Percentiles rank a stretch among this genome's conserved stretches.
Conservation (phyloP, 2,113 vertebrate species). For the Eudyptes chrysolophus region DNA sequence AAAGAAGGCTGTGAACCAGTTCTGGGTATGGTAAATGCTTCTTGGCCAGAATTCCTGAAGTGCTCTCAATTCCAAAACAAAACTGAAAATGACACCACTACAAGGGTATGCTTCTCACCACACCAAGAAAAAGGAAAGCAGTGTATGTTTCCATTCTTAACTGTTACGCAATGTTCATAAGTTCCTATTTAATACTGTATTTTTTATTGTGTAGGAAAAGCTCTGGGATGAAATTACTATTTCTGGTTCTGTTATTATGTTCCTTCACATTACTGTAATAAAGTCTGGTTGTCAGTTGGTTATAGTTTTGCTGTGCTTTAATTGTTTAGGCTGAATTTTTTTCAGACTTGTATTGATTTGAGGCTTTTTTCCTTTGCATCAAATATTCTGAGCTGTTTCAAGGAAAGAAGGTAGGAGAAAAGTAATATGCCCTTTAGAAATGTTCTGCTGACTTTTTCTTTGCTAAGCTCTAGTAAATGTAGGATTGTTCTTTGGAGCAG, state of each 20-base stretch:
- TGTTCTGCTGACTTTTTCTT: neutral
- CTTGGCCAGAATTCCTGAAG: constrained; percentile 92
- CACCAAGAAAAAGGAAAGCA: constrained; percentile 80
- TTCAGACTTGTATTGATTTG: neutral
- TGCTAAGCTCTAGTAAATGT: neutral
- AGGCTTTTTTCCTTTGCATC: neutral
- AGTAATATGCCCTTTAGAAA: neutral
- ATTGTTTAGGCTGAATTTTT: neutral
- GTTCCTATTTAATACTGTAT: neutral
- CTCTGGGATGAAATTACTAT: neutral
- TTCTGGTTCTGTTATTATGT: neutral
- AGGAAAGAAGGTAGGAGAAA: neutral
- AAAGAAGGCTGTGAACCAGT: constrained; percentile 91
- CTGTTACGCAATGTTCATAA: neutral
- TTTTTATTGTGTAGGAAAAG: neutral
- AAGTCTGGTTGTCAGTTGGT: neutral
- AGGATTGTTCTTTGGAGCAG: neutral
- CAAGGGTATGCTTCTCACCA: constrained; percentile 81
- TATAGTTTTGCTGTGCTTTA: neutral
- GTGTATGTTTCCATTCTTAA: constrained; percentile 73
- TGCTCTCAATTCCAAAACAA: constrained; percentile 89
- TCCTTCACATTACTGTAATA: neutral
- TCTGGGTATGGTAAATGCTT: constrained; percentile 90
- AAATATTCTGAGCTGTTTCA: neutral
- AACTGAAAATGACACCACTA: constrained; percentile 52